Evolutionary conservation across 2,113 vertebrate species (phyloP).

Genomic region (Ageneiosus marmoratus): DNA sequence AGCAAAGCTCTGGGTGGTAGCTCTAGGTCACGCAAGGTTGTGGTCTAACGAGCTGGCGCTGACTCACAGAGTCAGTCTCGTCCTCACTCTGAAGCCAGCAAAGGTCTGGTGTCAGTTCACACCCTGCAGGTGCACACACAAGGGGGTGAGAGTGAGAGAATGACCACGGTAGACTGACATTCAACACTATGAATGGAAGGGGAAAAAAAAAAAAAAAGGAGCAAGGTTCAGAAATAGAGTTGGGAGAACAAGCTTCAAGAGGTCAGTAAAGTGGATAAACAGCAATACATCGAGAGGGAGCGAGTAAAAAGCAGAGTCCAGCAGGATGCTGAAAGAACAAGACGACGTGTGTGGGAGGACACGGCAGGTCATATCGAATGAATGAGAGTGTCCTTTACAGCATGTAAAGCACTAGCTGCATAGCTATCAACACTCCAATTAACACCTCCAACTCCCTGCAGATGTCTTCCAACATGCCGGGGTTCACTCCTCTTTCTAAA

Average conservation of each 20-base stretch:
- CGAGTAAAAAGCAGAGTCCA: neutral
- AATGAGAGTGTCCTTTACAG: slow-evolving; percentile 29
- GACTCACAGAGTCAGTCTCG: slow-evolving; percentile 31
- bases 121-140: slow-evolving; percentile 32
- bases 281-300: neutral
- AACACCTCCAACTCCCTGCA: slow-evolving; percentile 46
- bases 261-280: slow-evolving; percentile 2
- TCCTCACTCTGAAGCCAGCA: slow-evolving; percentile 36
- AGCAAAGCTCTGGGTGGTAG: slow-evolving; percentile 11
- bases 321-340: slow-evolving; percentile 2
- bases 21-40: slow-evolving; percentile 51
- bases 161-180: neutral
- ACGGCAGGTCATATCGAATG: slow-evolving; percentile 21
- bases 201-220: neutral
- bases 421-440: slow-evolving; percentile 48
- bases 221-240: slow-evolving; percentile 9
- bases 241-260: slow-evolving; percentile 1
- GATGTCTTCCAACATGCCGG: slow-evolving; percentile 42
- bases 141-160: neutral
- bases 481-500: slow-evolving; percentile 37
- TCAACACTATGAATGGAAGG: slow-evolving; percentile 3
- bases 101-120: slow-evolving; percentile 42
- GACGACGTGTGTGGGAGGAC: neutral
- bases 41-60: slow-evolving; percentile 50
- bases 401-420: slow-evolving; percentile 30